These are phyloP conservation scores for Hyles vespertilio DNA, from an alignment of 1,140 invertebrate species.

Conservation along the genomic window DNA sequence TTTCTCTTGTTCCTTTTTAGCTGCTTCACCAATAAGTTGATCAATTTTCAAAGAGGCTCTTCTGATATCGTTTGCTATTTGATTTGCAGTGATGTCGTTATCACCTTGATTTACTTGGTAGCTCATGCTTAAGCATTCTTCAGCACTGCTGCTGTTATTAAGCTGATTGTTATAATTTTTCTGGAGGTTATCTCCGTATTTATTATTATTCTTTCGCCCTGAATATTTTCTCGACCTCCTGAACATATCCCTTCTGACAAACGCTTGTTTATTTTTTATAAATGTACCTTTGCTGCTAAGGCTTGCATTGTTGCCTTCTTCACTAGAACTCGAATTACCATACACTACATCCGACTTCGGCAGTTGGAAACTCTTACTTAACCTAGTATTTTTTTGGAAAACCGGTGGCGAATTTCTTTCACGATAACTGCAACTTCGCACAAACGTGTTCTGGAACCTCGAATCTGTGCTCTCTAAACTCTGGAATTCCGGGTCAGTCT, in stretches of 20 bases:
- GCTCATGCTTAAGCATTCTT: constrained; percentile 69
- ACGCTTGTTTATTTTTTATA: constrained; percentile 79
- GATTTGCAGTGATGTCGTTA: constrained; percentile 72
- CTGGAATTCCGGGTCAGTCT: constrained; percentile 75
- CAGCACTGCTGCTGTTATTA: constrained; percentile 72
- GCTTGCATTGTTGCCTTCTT: constrained; percentile 66
- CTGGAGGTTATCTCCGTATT: constrained; percentile 70
- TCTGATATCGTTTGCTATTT: constrained; percentile 76
- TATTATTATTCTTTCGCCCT: constrained; percentile 72
- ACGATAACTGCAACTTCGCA: constrained; percentile 76
- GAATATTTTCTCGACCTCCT: constrained; percentile 75
- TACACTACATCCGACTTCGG: constrained; percentile 71
- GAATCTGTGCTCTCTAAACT: constrained; percentile 77
- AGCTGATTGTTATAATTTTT: constrained; percentile 57
- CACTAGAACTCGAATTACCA: constrained; percentile 71
- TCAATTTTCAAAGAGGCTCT: constrained; percentile 76
- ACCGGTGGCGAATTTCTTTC: constrained; percentile 74
- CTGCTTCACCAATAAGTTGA: constrained; percentile 75
- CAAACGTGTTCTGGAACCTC: constrained; percentile 71
- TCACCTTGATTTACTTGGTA: constrained; percentile 74
- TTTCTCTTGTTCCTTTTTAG: constrained; percentile 73
- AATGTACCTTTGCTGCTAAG: constrained; percentile 74
- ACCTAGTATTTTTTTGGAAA: constrained; percentile 73
- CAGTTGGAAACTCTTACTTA: constrained; percentile 74
- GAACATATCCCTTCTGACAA: constrained; percentile 70